Conservation (phyloP, 2,888 invertebrate species). For the Enchytraeus crypticus region DNA sequence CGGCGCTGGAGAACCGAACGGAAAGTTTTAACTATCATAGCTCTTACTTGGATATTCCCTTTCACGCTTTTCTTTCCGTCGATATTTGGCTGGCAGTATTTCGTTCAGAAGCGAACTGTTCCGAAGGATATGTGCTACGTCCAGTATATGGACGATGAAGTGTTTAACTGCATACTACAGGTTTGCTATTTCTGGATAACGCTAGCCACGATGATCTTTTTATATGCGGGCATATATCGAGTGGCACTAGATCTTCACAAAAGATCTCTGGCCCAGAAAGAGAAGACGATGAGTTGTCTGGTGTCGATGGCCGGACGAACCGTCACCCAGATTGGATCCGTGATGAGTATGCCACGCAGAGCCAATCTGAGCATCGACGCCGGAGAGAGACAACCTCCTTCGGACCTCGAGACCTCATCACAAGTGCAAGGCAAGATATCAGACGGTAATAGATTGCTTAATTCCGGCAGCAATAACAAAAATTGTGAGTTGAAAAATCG, state of each 20-base stretch:
- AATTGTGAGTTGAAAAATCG: no score
- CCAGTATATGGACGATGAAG: conserved; percentile 91
- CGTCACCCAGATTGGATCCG: conserved; percentile 33
- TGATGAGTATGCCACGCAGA: conserved; percentile 48
- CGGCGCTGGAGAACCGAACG: conserved; percentile 91
- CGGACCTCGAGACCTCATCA: no score
- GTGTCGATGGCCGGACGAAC: conserved; percentile 34
- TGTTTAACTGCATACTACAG: conserved; percentile 80
- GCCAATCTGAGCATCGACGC: no score
- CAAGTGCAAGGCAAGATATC: no score
- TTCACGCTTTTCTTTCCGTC: conserved; percentile 90
- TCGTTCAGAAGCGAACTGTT: conserved; percentile 81
- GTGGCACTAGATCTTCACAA: conserved; percentile 95
- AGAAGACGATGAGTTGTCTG: conserved; percentile 56
- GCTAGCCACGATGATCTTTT: conserved; percentile 79
- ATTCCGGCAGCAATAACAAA: no score
- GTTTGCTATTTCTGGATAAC: conserved; percentile 97
- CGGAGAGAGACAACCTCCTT: no score
- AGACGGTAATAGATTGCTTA: no score
- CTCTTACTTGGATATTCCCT: conserved; percentile 92
- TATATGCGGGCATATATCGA: conserved; percentile 94
- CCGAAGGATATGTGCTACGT: conserved; percentile 83
- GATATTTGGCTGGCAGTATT: conserved; percentile 98
- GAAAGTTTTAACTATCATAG: conserved; percentile 83
- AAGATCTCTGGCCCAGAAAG: conserved; percentile 87